A percentile compares a stretch with the other conserved stretches of the same genome.
Conservation (phyloP, 2,113 vertebrate genomes). For the Crotalus viridis region DNA sequence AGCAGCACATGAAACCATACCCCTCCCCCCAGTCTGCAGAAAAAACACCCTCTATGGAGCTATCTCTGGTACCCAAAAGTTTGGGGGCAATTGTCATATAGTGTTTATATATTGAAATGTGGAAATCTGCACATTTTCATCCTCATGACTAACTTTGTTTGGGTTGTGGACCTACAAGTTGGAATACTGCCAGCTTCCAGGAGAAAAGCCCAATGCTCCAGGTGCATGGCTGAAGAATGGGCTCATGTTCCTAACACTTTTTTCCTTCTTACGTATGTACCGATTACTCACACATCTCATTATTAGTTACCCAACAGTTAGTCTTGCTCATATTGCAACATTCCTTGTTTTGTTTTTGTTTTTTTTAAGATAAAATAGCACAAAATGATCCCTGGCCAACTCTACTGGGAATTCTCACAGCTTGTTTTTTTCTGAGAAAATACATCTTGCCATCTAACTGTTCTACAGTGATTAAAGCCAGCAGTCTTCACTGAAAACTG, state of each 20-base stretch:
- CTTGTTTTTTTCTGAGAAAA: slow-evolving; percentile 63
- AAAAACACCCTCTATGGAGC: background rate
- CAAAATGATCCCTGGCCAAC: slow-evolving; percentile 57
- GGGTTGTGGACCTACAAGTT: background rate
- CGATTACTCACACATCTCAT: slow-evolving; percentile 40
- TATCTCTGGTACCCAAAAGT: background rate
- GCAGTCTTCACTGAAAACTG: slow-evolving; percentile 51
- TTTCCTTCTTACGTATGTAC: background rate
- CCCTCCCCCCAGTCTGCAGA: background rate
- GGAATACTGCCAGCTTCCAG: background rate
- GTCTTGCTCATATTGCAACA: slow-evolving; percentile 57
- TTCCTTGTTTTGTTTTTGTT: slow-evolving; percentile 12
- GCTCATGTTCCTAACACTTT: background rate
- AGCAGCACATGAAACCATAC: background rate
- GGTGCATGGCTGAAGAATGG: background rate
- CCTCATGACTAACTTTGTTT: background rate
- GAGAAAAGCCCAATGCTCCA: background rate
- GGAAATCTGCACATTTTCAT: background rate
- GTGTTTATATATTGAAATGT: background rate
- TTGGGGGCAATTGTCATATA: background rate
- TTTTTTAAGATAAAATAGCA: slow-evolving; percentile 59
- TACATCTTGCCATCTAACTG: slow-evolving; percentile 54
- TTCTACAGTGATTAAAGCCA: slow-evolving; percentile 48
- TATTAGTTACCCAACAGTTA: slow-evolving; percentile 57
- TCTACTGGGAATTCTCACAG: slow-evolving; percentile 61